phyloP scores from a whole-genome alignment of 1,140 invertebrate species.

The Thalassaphorura encarpata region DNA sequence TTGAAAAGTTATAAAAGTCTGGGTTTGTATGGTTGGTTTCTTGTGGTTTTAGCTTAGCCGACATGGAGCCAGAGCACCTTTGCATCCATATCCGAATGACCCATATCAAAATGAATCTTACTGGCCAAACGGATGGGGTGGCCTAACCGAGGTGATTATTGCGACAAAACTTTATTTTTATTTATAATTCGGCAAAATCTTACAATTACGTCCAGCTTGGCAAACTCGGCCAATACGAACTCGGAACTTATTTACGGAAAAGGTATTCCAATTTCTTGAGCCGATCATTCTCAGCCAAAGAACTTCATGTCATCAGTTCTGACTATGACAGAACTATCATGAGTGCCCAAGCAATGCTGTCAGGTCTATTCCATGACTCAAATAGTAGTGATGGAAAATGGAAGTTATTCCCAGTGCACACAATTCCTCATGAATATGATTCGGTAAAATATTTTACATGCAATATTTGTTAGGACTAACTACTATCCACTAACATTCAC shows the following conservation, averaged over 20 bases:
- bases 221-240: not conserved
- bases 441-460: no score
- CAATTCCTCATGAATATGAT: no score
- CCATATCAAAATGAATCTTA: constrained; percentile 52
- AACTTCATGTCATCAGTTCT: constrained; percentile 7
- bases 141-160: constrained; percentile 62
- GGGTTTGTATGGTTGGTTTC: no score
- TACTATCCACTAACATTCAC: no score
- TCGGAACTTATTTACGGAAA: constrained; percentile 1
- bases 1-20: no score
- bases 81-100: constrained; percentile 62
- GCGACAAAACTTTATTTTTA: no score
- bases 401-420: not conserved
- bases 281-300: not conserved
- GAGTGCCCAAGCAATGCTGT: not conserved
- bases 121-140: constrained; percentile 66
- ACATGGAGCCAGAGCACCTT: constrained; percentile 73
- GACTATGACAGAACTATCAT: constrained; percentile 2
- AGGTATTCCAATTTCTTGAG: not conserved
- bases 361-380: not conserved
- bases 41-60: constrained; percentile 52
- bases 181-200: no score
- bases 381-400: not conserved
- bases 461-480: no score
- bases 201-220: not conserved